phyloP scores from a whole-genome alignment of 2,888 invertebrate species.

The Tortrix viridana region DNA sequence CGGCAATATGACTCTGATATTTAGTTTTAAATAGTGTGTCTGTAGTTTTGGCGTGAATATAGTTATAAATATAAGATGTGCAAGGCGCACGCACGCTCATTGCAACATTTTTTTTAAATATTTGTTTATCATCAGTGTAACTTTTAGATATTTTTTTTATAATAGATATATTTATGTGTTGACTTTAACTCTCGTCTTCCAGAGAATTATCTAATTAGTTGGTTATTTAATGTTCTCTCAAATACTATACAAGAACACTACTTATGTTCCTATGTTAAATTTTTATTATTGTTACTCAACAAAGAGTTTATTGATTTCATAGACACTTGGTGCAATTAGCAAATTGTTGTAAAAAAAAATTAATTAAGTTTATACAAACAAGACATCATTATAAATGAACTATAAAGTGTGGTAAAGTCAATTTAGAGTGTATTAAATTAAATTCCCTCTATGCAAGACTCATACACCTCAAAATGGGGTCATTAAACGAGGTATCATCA shows the following conservation, averaged over 20 bases:
- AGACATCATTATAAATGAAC: constrained; percentile 16
- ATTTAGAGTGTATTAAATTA: constrained; percentile 23
- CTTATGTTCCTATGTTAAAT: constrained; percentile 68
- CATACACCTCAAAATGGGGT: neutral
- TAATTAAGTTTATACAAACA: constrained; percentile 26
- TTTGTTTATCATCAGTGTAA: constrained; percentile 4
- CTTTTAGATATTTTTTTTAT: constrained; percentile 9
- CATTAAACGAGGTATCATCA: too few species aligned
- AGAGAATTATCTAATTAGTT: constrained; percentile 22
- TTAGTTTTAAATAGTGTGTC: too few species aligned
- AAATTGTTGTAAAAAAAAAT: constrained; percentile 26
- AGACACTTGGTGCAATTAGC: constrained; percentile 47
- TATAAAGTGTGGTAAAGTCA: constrained; percentile 20
- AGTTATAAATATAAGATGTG: neutral
- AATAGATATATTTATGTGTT: constrained; percentile 19
- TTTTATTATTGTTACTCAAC: constrained; percentile 69
- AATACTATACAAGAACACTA: constrained; percentile 45
- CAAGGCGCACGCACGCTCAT: neutral
- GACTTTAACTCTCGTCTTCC: constrained; percentile 30
- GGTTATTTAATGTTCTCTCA: constrained; percentile 21
- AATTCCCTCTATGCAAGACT: constrained; percentile 10
- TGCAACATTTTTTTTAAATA: neutral
- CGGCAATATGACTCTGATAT: neutral
- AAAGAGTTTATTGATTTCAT: constrained; percentile 60
- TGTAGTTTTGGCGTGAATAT: constrained; percentile 7